phyloP scores from a whole-genome alignment of 1,140 invertebrate genomes.

The Drosophila sp. region DNA sequence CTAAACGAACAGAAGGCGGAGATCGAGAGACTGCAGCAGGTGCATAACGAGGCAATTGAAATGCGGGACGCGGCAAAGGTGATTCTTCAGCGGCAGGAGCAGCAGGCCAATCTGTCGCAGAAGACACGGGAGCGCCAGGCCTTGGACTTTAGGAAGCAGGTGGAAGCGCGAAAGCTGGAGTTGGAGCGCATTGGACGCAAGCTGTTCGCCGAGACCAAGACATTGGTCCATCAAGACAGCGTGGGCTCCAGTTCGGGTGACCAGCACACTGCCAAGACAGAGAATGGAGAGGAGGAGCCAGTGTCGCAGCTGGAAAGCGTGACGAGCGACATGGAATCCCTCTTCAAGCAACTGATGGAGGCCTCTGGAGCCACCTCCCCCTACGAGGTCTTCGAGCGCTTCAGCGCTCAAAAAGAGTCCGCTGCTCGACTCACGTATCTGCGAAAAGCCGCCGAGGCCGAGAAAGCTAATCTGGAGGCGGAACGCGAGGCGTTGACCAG shows the following conservation, averaged over 20 bases:
- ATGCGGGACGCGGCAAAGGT: conserved; percentile 88
- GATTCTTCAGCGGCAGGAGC: conserved; percentile 88
- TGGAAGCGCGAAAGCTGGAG: conserved; percentile 88
- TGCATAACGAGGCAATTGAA: conserved; percentile 88
- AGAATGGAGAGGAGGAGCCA: conserved; percentile 85
- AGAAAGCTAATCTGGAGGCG: conserved; percentile 89
- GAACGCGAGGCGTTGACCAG: conserved; percentile 88
- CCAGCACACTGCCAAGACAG: conserved; percentile 84
- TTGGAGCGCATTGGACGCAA: conserved; percentile 89
- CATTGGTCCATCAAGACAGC: conserved; percentile 86
- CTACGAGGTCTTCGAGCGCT: conserved; percentile 90
- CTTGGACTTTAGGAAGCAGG: conserved; percentile 87
- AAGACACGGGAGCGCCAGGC: conserved; percentile 88
- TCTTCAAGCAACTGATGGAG: conserved; percentile 90
- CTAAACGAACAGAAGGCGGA: conserved; percentile 89
- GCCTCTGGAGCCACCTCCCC: conserved; percentile 90
- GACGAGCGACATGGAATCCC: conserved; percentile 87
- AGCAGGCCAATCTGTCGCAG: conserved; percentile 87
- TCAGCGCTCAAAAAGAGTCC: conserved; percentile 89
- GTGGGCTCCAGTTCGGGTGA: conserved; percentile 85
- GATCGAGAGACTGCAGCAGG: conserved; percentile 88
- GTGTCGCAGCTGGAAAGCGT: conserved; percentile 73
- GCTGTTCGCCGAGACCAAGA: conserved; percentile 87
- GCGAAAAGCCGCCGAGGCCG: conserved; percentile 88
- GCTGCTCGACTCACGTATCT: conserved; percentile 88